These are phyloP conservation scores for Glaucomys volans DNA, from an alignment of 2,113 vertebrate genomes.

Conservation along the genomic window DNA sequence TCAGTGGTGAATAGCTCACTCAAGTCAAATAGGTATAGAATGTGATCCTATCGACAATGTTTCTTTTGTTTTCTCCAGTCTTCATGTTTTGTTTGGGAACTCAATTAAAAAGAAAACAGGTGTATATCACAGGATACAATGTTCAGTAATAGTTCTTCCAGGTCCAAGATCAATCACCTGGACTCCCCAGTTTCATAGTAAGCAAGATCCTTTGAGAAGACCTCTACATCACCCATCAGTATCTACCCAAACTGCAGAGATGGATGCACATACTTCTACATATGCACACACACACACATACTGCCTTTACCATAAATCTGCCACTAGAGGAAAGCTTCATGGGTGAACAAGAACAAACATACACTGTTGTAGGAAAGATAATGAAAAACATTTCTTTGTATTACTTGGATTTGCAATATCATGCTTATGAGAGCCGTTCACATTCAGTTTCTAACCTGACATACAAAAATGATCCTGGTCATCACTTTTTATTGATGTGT, in stretches of 20 bases:
- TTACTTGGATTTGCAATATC: neutral
- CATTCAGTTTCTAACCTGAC: constrained; percentile 28
- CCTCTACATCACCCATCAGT: neutral
- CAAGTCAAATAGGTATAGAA: neutral
- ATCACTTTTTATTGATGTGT: neutral
- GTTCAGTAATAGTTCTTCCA: neutral
- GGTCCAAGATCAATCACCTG: neutral
- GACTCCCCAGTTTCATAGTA: neutral
- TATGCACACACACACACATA: neutral
- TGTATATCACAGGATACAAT: neutral
- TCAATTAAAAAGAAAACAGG: neutral
- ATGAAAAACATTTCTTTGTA: neutral
- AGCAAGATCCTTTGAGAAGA: neutral
- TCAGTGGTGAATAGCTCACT: constrained; percentile 74
- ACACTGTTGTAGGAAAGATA: constrained; percentile 2
- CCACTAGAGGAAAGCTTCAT: neutral
- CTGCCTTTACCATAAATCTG: neutral
- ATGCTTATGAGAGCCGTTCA: neutral
- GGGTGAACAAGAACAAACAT: neutral
- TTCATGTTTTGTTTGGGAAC: constrained; percentile 3
- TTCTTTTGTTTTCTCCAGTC: neutral
- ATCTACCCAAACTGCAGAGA: neutral
- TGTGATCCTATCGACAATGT: neutral
- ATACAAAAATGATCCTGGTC: constrained; percentile 12
- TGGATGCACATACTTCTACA: neutral